Percentiles rank a stretch among this genome's conserved stretches.
These are phyloP conservation scores for Podarcis cretensis DNA, from an alignment of 2,113 vertebrate species.

Conservation along the genomic window DNA sequence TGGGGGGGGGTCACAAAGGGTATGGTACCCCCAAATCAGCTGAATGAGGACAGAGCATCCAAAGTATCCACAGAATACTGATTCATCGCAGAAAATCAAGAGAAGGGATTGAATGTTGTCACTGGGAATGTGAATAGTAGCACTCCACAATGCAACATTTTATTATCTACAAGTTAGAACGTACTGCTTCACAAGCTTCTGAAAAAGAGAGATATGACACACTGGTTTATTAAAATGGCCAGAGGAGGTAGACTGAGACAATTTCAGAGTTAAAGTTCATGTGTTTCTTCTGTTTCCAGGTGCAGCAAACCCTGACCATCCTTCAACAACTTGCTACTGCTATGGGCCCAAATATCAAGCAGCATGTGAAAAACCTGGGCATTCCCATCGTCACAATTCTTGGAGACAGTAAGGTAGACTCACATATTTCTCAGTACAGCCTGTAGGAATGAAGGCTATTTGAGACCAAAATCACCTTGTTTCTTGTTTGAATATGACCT, in stretches of 20 bases:
- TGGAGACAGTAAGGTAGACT: constrained; percentile 94
- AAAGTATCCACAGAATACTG: too few species aligned
- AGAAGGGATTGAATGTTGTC: too few species aligned
- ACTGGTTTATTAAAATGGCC: not conserved
- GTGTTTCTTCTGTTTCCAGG: constrained; percentile 73
- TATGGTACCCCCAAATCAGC: too few species aligned
- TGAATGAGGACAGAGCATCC: too few species aligned
- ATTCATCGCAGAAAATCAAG: too few species aligned
- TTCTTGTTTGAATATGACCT: not conserved
- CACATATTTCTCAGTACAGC: not conserved
- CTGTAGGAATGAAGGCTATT: not conserved
- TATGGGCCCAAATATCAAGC: constrained; percentile 93
- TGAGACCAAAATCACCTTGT: not conserved
- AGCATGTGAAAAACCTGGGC: constrained; percentile 91
- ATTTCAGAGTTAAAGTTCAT: not conserved
- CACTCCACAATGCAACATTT: too few species aligned
- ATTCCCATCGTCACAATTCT: constrained; percentile 91
- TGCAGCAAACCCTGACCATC: constrained; percentile 93
- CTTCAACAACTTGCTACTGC: constrained; percentile 92
- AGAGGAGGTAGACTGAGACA: not conserved
- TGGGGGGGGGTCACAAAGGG: too few species aligned
- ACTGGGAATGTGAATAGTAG: too few species aligned
- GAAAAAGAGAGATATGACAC: not conserved
- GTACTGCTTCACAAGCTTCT: not conserved
- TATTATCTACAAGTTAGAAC: not conserved